Conservation (phyloP, 2,888 invertebrate species). For the Anorthoa munda region DNA sequence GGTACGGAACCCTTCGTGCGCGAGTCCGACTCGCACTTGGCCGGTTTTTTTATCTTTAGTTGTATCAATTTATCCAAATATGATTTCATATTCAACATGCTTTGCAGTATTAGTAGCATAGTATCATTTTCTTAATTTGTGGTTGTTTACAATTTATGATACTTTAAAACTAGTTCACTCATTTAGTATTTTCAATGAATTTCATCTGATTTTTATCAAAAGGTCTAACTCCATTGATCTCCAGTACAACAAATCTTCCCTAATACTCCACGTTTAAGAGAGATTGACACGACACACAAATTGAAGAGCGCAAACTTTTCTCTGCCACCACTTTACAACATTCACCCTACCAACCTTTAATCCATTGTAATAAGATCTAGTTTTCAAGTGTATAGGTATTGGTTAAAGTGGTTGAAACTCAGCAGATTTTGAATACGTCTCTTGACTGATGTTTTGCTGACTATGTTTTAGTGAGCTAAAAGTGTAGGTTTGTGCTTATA, state of each 20-base stretch:
- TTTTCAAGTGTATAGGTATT: slow-evolving; percentile 25
- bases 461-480: slow-evolving; percentile 37
- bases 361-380: slow-evolving; percentile 43
- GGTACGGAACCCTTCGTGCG: too few relatives aligned
- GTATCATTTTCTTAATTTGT: not conserved
- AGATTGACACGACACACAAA: slow-evolving; percentile 74
- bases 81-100: too few relatives aligned
- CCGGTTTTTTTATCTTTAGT: not conserved
- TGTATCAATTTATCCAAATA: not conserved
- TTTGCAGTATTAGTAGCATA: too few relatives aligned
- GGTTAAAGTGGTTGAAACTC: slow-evolving; percentile 64
- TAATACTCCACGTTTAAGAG: slow-evolving; percentile 69
- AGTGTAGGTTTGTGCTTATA: slow-evolving; percentile 25
- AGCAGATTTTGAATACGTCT: slow-evolving; percentile 76
- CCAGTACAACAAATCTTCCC: slow-evolving; percentile 59
- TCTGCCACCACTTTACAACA: slow-evolving; percentile 44
- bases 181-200: not conserved
- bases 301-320: slow-evolving; percentile 75
- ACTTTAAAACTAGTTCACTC: too few relatives aligned
- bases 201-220: not conserved
- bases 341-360: slow-evolving; percentile 50
- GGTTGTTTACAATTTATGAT: too few relatives aligned
- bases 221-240: slow-evolving; percentile 27
- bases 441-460: slow-evolving; percentile 67
- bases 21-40: too few relatives aligned